Evolutionary conservation across 1,140 invertebrate species (phyloP), one percentile per base, ranked within the genome.

Genomic region (Lepidurus apus): DNA sequence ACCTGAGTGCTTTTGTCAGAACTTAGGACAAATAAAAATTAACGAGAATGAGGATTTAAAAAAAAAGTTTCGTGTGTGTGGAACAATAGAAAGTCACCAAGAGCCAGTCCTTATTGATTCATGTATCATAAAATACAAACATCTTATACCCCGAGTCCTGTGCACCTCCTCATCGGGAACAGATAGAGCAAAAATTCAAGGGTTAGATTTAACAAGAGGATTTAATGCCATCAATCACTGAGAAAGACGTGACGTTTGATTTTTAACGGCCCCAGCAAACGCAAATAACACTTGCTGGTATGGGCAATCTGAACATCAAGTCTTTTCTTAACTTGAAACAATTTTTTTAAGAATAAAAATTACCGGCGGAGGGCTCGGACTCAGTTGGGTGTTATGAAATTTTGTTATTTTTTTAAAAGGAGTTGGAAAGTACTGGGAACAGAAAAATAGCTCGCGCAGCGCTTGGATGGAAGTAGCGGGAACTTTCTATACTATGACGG

Each of bases 1-100:
- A 65, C 53, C 53, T 65, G 53, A 65, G 53, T 65, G 53, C 53
- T 65, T 65, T 65, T 65, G 53, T 65, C 53, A 65, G 53, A 65
- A 65, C 53, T 65, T 65, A 65, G 53, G 53, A 65, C 17, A 65
- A 65, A 65, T 13, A 65, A 65, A 21, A 65, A 65, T 21, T 3
- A 34, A 65, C 13, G 53, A 65, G 53, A 65, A 65, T 21, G 34
- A 34, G 34, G 2, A 34, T 34, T 34, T 34, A 1, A 21, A 9
- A 65, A 65, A 21, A 21, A 65, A 65, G 6, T 65, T 65, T 65
- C 53, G 13, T 65, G 13, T 65, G 26, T 34, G 34, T 34, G 53
- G 13, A 21, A 65, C 7, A 65, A 65, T 34, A 34, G 8, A 21
- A 65, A 21, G 53, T 65, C 53, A 65, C 53, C 53, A 21, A 65